phyloP scores from a whole-genome alignment of 2,113 vertebrate genomes.

The Capreolus pygargus region DNA sequence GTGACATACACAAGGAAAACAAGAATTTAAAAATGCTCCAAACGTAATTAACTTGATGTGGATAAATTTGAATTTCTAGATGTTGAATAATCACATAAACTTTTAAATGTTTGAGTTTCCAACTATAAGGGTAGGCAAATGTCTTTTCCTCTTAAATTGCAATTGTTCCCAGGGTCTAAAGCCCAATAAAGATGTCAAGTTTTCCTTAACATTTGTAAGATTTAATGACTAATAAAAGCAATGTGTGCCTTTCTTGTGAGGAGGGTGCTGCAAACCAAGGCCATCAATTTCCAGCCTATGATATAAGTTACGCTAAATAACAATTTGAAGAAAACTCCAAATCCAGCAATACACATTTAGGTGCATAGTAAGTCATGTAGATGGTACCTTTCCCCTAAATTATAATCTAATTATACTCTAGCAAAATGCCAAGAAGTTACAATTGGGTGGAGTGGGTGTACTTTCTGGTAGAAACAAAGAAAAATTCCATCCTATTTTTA shows the following conservation, averaged over 20 bases:
- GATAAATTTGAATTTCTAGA: conserved; percentile 9
- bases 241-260: neutral
- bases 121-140: neutral
- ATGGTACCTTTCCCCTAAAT: neutral
- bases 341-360: neutral
- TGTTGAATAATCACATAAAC: neutral
- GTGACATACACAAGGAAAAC: neutral
- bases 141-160: neutral
- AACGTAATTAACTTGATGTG: neutral
- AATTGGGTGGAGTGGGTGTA: neutral
- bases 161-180: neutral
- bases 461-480: neutral
- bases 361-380: neutral
- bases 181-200: neutral
- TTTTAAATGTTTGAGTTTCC: conserved; percentile 23
- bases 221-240: neutral
- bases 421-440: conserved; percentile 28
- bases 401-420: neutral
- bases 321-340: neutral
- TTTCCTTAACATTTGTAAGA: neutral
- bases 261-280: neutral
- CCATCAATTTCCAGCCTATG: neutral
- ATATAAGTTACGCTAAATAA: neutral
- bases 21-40: neutral
- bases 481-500: conserved; percentile 25